Conservation (phyloP, 2,888 invertebrate genomes). For the Apamea anceps region DNA sequence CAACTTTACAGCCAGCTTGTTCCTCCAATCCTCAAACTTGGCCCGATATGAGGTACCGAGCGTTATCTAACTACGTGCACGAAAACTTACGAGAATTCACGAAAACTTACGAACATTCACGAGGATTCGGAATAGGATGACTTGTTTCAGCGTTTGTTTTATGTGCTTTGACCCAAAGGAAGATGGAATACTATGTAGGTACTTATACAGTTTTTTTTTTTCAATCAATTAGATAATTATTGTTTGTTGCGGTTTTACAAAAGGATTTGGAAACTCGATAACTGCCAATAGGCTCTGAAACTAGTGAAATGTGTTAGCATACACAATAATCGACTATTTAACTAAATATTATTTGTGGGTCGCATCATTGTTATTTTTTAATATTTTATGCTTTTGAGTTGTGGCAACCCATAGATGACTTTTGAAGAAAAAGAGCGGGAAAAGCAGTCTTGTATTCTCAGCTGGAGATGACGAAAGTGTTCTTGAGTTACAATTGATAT, state of each 20-base stretch:
- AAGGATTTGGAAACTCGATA: not conserved
- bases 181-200: not conserved
- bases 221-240: not conserved
- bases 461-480: too few relatives aligned
- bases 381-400: too few relatives aligned
- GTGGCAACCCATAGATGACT: too few relatives aligned
- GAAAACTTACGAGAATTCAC: slow-evolving; percentile 47
- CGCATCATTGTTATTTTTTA: too few relatives aligned
- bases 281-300: not conserved
- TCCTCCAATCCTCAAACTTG: slow-evolving; percentile 43
- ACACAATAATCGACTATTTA: too few relatives aligned
- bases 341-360: too few relatives aligned
- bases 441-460: too few relatives aligned
- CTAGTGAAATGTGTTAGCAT: not conserved
- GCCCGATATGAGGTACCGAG: slow-evolving; percentile 40
- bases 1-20: slow-evolving; percentile 48
- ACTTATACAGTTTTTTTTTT: not conserved
- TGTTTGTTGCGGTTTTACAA: not conserved
- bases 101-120: slow-evolving; percentile 45
- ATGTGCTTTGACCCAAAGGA: not conserved
- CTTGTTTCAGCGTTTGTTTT: slow-evolving; percentile 33
- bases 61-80: slow-evolving; percentile 57
- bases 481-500: too few relatives aligned
- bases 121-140: slow-evolving; percentile 12
- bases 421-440: too few relatives aligned